Percentiles rank a stretch among this genome's conserved stretches.
Conservation (phyloP, 2,888 invertebrate species). For the Pristionchus japonicus region DNA sequence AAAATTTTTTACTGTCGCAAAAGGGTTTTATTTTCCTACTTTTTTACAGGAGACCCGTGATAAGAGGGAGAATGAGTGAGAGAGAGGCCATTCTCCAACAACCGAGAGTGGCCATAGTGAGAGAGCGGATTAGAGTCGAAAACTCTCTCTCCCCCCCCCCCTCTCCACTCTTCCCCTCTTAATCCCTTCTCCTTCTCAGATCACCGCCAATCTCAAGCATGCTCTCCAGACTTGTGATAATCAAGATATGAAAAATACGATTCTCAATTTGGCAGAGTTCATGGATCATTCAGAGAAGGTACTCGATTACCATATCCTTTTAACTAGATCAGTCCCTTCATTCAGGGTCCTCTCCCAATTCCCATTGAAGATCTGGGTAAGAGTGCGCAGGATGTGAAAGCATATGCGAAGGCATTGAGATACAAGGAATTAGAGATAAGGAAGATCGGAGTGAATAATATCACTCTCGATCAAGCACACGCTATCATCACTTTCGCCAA, state of each 20-base stretch:
- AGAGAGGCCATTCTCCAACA: too few species aligned
- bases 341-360: slow-evolving; percentile 89
- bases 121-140: too few species aligned
- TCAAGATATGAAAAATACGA: slow-evolving; percentile 70
- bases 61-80: too few species aligned
- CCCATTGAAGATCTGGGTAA: slow-evolving; percentile 90
- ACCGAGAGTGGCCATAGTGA: too few species aligned
- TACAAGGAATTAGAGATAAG: slow-evolving; percentile 80
- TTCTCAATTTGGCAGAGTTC: slow-evolving; percentile 94
- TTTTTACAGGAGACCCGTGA: too few species aligned
- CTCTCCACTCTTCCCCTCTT: too few species aligned
- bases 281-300: slow-evolving; percentile 97
- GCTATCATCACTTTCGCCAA: slow-evolving; percentile 87
- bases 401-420: slow-evolving; percentile 87
- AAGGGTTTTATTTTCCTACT: too few species aligned
- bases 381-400: slow-evolving; percentile 92
- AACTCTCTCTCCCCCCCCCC: too few species aligned
- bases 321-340: slow-evolving; percentile 79
- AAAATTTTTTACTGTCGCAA: too few species aligned
- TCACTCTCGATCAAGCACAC: slow-evolving; percentile 79
- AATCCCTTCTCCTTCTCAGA: too few species aligned
- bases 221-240: slow-evolving; percentile 84
- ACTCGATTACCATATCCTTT: not conserved
- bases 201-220: slow-evolving; percentile 77
- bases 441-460: slow-evolving; percentile 31